phyloP scores from a whole-genome alignment of 2,113 vertebrate species.

The Canis aureus region DNA sequence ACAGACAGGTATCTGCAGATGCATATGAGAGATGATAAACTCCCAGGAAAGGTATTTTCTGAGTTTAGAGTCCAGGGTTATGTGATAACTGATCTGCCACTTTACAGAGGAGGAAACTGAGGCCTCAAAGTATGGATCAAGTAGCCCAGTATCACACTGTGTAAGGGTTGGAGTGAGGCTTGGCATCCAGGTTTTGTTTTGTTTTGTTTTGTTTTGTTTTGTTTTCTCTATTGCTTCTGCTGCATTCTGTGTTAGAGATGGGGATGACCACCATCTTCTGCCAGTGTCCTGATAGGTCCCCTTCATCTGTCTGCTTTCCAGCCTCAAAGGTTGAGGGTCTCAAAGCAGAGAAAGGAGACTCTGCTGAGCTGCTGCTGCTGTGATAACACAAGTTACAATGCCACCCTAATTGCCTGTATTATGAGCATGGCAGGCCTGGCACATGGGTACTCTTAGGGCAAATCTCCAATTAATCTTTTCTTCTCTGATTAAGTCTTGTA shows the following conservation, averaged over 20 bases:
- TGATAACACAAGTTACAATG: conserved; percentile 74
- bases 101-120: conserved; percentile 12
- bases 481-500: conserved; percentile 81
- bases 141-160: no score
- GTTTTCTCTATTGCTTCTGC: neutral
- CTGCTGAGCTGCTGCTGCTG: conserved; percentile 73
- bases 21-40: neutral
- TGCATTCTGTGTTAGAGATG: neutral
- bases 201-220: neutral
- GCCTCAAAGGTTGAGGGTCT: conserved; percentile 37
- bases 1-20: neutral
- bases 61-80: neutral
- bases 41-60: neutral
- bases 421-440: conserved; percentile 84
- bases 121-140: neutral
- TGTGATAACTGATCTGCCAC: neutral
- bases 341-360: conserved; percentile 65
- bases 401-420: conserved; percentile 81
- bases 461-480: conserved; percentile 87
- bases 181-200: neutral
- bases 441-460: conserved; percentile 79
- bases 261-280: neutral
- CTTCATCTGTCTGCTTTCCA: conserved; percentile 64
- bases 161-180: neutral
- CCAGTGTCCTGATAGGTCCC: neutral